Base-by-base conservation (phyloP, 1,140 invertebrate species). In the Globodera ellingtonae region DNA sequence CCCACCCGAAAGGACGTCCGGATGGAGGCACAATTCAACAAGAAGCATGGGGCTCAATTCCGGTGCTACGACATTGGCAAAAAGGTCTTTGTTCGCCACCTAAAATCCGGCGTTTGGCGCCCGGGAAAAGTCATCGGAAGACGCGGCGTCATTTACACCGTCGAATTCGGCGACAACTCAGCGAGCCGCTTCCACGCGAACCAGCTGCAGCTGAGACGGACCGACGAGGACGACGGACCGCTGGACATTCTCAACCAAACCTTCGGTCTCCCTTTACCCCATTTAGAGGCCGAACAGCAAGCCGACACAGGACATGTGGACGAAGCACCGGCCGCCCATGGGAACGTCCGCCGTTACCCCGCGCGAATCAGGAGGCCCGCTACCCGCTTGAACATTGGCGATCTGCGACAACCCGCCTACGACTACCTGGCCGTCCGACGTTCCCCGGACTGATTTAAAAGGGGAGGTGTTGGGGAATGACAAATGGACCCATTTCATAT, bases 21-120 rank as follows among this genome's bases (percentile, higher is more conserved):
- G 10, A 72, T 72, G 71, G 71, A 48, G 56, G 56, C 18, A 8
- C 71, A 72, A 46, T 72, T 72, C 71, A 56, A 72, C 9, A 7
- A 24, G 3, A 72, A 72, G 44, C 71, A 72, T 10, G 71, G 71
- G 0, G n/a, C 71, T 0, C 24, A 46, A 46, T 24, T 21, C 35
- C 48, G 48, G 6, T 48, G n/a, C 24, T 72, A 44, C 10, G n/a
- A 1, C n/a, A 46, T 21, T 7, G 71, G 8, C 24, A 3, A 76
- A 72, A 8, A 8, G 0, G 56, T 72, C 71, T 72, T 50, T 24
- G 35, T 24, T n/a, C 71, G 48, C 6, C 48, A 24, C 8, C 56
- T 44, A 5, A 72, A 56, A 21, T 72, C 56, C 10, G 67, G 67
- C 4, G 56, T n/a, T 18, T 72, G 71, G 71, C 71, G 48, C 3